Evolutionary conservation across 2,888 invertebrate genomes (phyloP), one percentile per base, ranked within the genome.

Genomic region (Caenorhabditis sp.): DNA sequence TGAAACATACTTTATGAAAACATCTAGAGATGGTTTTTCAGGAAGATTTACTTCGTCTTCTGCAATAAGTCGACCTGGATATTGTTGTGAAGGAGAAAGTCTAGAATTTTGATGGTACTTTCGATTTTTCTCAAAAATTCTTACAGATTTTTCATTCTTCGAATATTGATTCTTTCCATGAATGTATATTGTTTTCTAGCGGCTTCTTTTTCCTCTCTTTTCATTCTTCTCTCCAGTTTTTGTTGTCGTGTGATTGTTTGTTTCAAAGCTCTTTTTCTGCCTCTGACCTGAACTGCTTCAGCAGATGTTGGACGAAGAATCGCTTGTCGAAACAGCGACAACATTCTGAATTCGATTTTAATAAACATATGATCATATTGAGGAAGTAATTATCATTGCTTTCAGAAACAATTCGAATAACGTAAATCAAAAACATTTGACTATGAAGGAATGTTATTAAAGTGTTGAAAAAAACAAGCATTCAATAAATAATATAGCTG

Each of bases 131-230:
- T 8, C 5, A 36, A 36, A 36, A 36, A 36, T 5, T 36, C 82
- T 74, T 26, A 83, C 77, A 84, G 55, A 55, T 72, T 82, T 63
- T 83, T 84, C 84, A 84, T 84, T 49, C 84, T 67, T 21, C 82
- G 70, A 66, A 85, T 85, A 54, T 84, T 80, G 66, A 85, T 84
- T 26, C 84, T 78, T 58, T 86, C 84, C 85, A 85, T 86, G 62
- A 84, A 85, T 3, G 72, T 78, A 68, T 82, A 85, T 65, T 85
- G 85, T 74, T 86, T 86, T 43, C 83, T 77, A 8, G 83, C 84
- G 14, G 86, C 86, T 57, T 84, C 84, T 55, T 79, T 81, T 57
- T 82, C 86, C 59, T 86, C 86, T 50, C 85, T 76, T 62, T 84
- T 83, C 65, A 83, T 59, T 55, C 85, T 73, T 50, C 85, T 72